Evolutionary conservation across 1,140 invertebrate species (phyloP).

Genomic region (Leptinotarsa defecta): DNA sequence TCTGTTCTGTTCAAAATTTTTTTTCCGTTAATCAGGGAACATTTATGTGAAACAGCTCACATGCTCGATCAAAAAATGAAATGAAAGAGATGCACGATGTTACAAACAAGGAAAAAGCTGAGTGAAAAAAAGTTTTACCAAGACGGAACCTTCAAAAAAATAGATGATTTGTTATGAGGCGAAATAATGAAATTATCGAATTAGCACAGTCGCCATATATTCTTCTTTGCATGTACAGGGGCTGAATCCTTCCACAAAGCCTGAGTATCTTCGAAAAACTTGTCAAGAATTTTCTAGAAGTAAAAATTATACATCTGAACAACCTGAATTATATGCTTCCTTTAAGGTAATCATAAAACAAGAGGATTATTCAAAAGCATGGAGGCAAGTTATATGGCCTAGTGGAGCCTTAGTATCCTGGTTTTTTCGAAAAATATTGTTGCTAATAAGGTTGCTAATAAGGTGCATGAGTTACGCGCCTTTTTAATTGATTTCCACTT

Average conservation of each 20-base stretch:
- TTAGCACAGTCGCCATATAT: neutral
- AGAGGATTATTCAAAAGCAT: neutral
- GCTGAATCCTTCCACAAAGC: too few species aligned
- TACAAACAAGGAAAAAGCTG: neutral
- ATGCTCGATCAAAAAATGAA: neutral
- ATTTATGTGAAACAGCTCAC: too few species aligned
- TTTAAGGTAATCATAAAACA: neutral
- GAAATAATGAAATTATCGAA: neutral
- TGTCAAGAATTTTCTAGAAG: neutral
- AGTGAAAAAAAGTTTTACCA: neutral
- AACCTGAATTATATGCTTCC: neutral
- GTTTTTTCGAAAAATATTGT: neutral
- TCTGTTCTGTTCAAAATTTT: too few species aligned
- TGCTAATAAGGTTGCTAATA: neutral
- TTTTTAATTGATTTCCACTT: neutral
- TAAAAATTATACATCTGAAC: neutral
- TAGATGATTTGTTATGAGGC: neutral
- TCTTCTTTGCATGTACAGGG: neutral
- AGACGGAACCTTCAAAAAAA: neutral
- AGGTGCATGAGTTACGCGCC: neutral
- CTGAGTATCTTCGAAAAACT: neutral
- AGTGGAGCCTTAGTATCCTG: neutral
- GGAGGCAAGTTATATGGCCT: neutral
- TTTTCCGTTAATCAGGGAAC: too few species aligned
- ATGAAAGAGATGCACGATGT: neutral